Evolutionary conservation across 1,140 invertebrate species (phyloP), one percentile per base, ranked within the genome.

Genomic region (Drosophila malerkotliana): DNA sequence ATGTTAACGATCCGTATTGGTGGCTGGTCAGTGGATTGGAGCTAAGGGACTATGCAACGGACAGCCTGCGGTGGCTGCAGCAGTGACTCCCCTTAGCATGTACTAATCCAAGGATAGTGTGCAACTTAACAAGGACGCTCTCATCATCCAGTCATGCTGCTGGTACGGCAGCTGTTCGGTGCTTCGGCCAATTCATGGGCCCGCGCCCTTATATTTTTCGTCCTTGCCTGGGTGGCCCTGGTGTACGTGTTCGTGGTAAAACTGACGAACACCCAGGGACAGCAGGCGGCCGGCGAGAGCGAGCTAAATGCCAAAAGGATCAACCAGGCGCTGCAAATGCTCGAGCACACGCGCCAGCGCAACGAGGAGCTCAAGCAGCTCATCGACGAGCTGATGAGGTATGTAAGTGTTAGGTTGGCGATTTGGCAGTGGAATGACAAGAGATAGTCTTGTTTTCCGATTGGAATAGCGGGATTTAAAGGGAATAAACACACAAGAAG

Each of bases 241-340:
- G 87, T 92, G 54, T 92, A 91, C 53, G 74, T 92, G 28, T 92
- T 92, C 26, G 83, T 91, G 26, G 72, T 79, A 15, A 92, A 92
- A 59, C 48, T 92, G n/a, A 90, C 74, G 30, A 81, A 26, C 48
- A 83, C 74, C n/a, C 69, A 82, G 45, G 52, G 69, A 6, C 73
- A 77, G 39, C 63, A 72, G 69, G 53, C 83, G 8, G 78, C 64
- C 37, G 62, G 55, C 4, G 87, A 92, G 28, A 80, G 72, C 39
- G 89, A 89, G 55, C 54, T 82, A 1, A 89, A 85, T 12, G 72
- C 69, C 2, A 67, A 79, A 0, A 78, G 91, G 49, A 80, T 92
- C 32, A 91, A 85, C 56, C 89, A 91, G 49, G 91, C 91, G 2
- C 71, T 92, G 14, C 72, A 82, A 34, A 39, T 90, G 59, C 62